These are phyloP conservation scores for Agapornis roseicollis DNA, from an alignment of 2,113 vertebrate genomes.

Conservation along the genomic window DNA sequence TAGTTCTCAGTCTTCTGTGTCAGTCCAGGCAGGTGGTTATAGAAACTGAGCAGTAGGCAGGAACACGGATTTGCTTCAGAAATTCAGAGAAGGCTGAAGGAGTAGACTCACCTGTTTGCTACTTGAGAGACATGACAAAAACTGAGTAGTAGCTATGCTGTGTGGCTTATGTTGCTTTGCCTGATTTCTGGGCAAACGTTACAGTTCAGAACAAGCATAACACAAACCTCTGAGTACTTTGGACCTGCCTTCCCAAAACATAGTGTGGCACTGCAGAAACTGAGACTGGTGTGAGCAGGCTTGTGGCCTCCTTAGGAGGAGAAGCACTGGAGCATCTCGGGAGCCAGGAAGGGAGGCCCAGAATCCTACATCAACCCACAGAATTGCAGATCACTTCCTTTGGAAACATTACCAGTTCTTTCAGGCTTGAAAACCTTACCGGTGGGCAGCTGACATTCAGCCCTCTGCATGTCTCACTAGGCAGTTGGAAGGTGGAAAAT, in stretches of 20 bases:
- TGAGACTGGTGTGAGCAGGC: accelerated
- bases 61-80: not conserved
- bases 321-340: not conserved
- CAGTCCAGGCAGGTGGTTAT: not conserved
- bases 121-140: not conserved
- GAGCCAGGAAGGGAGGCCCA: not conserved
- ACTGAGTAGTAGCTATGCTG: not conserved
- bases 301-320: not conserved
- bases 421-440: not conserved
- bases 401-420: not conserved
- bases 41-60: not conserved
- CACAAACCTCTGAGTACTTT: not conserved
- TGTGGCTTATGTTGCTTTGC: not conserved
- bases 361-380: not conserved
- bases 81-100: not conserved
- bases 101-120: not conserved
- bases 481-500: not conserved
- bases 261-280: not conserved
- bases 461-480: not conserved
- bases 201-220: not conserved
- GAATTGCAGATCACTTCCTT: not conserved
- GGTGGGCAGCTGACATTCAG: not conserved
- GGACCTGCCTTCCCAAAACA: not conserved
- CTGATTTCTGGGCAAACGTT: not conserved
- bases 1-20: not conserved